Base-by-base conservation (phyloP, 2,888 invertebrate genomes). In the Seira musarum region DNA sequence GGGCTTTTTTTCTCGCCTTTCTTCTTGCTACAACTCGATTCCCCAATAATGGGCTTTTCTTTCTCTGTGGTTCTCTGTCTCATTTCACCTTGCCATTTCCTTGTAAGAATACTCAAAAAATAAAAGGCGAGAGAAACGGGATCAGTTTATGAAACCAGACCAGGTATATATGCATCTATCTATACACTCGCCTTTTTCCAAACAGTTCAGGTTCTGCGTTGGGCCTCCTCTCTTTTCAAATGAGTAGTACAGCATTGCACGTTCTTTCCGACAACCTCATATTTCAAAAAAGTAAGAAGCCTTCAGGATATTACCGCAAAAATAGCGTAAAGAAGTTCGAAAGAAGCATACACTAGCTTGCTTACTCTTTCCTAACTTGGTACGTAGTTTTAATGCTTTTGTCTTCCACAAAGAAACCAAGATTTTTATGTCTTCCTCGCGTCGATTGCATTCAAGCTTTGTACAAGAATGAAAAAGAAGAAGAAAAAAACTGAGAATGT, bases 201-300 rank as follows among this genome's bases (percentile, higher is more conserved):
- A 8, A 8, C 40, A 40, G 5, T 40, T 40, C 40, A 40, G 5
- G 40, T 40, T 40, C 40, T 40, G 40, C 13, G 40, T 8, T 65
- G n/a, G 66, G 49, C 64, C 53, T 46, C 40, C 40, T 40, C 13
- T 40, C 40, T 40, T 71, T 72, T 63, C n/a, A 24, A 35, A 73
- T 63, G 65, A 72, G 72, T n/a, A n/a, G n/a, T 61, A 73, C 53
- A 61, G 66, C 53, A 61, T 49, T 79, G 72, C 78, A 67, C 65
- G 66, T 66, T 71, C 67, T 22, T 53, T 24, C 65, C 68, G 79
- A 80, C 73, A 80, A 69, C 57, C 79, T 80, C 79, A 80, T 80
- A 80, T 80, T 80, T 80, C 79, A 80, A 80, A 80, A 40, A 73
- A 80, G 68, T 65, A 80, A 65, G 73, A 35, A 80, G 79, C 79